Percentiles rank a stretch among this genome's conserved stretches.
These are phyloP conservation scores for Rallus crepitans DNA, from an alignment of 2,797 vertebrate species.

Conservation along the genomic window DNA sequence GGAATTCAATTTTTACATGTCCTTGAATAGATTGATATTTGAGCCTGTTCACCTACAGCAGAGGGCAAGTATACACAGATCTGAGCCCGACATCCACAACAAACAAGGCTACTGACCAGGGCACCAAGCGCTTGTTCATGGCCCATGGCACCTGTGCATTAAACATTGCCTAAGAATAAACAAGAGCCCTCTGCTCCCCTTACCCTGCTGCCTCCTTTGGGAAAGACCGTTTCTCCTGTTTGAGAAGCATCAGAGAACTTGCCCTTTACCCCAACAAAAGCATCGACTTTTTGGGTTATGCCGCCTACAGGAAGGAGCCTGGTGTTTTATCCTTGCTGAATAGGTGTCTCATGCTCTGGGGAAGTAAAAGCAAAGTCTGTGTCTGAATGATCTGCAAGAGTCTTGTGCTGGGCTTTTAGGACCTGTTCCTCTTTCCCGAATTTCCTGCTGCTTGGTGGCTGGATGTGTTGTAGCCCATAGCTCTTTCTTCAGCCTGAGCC, in stretches of 20 bases:
- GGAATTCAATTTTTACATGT: constrained; percentile 18
- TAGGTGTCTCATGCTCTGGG: neutral
- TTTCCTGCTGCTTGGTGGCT: neutral
- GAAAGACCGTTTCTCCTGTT: neutral
- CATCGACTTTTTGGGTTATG: neutral
- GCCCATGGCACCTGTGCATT: neutral
- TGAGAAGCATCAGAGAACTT: neutral
- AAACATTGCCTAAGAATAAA: neutral
- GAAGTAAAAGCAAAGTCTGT: neutral
- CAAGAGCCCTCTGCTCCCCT: neutral
- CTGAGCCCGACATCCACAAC: constrained; percentile 22
- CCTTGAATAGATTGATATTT: neutral
- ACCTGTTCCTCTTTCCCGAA: neutral
- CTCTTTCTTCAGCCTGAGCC: neutral
- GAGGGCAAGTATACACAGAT: neutral
- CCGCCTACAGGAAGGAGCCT: neutral
- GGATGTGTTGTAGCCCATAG: neutral
- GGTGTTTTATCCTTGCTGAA: neutral
- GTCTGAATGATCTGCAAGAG: neutral
- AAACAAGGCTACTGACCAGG: neutral
- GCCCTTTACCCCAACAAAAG: neutral
- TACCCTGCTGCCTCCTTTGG: neutral
- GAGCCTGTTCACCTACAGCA: constrained; percentile 26
- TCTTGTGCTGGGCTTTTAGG: neutral
- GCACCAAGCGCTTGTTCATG: neutral